Evolutionary conservation across 2,888 invertebrate species (phyloP).

Genomic region (Cyclophora punctaria): DNA sequence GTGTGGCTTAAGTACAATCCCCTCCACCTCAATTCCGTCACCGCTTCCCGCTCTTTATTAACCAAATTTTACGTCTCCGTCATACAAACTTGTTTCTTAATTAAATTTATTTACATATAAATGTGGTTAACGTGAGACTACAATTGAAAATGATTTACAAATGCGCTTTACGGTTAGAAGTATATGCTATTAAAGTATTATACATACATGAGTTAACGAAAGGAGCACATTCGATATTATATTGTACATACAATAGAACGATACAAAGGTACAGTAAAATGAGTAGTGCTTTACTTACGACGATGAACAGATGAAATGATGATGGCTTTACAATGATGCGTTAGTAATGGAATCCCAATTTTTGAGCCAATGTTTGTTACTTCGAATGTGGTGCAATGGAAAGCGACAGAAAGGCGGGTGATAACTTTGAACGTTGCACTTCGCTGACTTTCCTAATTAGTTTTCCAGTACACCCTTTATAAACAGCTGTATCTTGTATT

Average conservation of each 20-base stretch:
- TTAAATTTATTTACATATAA: too few relatives aligned
- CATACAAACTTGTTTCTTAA: too few relatives aligned
- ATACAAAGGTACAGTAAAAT: constrained; percentile 39
- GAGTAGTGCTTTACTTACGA: constrained; percentile 71
- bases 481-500: constrained; percentile 75
- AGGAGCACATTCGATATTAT: too few relatives aligned
- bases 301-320: constrained; percentile 63
- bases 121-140: too few relatives aligned
- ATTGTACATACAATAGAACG: neutral
- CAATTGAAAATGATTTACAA: too few relatives aligned
- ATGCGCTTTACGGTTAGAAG: too few relatives aligned
- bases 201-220: too few relatives aligned
- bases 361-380: constrained; percentile 71
- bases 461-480: constrained; percentile 71
- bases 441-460: constrained; percentile 61
- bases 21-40: too few relatives aligned
- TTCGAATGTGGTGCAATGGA: constrained; percentile 70
- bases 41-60: too few relatives aligned
- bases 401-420: constrained; percentile 70
- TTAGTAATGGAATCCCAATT: constrained; percentile 74
- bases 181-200: too few relatives aligned
- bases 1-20: too few relatives aligned
- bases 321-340: constrained; percentile 71
- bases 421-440: constrained; percentile 48
- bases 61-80: too few relatives aligned